These are phyloP conservation scores for Popillia japonica DNA, from an alignment of 1,140 invertebrate species.

Conservation along the genomic window DNA sequence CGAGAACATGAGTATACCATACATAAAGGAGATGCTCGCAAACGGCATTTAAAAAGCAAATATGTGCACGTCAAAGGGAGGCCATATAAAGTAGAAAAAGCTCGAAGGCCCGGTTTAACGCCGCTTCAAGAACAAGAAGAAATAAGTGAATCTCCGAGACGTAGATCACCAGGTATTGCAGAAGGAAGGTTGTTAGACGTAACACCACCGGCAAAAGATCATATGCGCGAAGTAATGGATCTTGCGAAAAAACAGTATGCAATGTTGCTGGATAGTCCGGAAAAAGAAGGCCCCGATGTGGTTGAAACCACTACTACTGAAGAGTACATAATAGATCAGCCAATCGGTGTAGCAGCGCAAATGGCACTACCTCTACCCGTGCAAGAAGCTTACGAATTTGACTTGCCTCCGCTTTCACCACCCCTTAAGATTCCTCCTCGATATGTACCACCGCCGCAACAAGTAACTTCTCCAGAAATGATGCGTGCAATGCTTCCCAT, in stretches of 20 bases:
- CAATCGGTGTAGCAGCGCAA: background rate
- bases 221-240: background rate
- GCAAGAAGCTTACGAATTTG: background rate
- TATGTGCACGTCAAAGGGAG: constrained; percentile 8
- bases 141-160: background rate
- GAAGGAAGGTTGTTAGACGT: background rate
- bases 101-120: background rate
- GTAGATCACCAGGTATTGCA: background rate
- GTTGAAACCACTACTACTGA: background rate
- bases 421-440: background rate
- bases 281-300: background rate
- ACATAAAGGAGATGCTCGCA: background rate
- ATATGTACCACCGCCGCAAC: constrained; percentile 10
- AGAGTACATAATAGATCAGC: background rate
- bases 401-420: background rate
- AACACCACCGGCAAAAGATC: background rate
- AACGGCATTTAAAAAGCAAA: constrained; percentile 22
- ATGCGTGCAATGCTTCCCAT: background rate
- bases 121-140: background rate
- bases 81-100: constrained; percentile 14
- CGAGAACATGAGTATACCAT: constrained; percentile 26
- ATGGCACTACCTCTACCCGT: background rate
- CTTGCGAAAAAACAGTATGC: background rate
- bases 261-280: constrained; percentile 29
- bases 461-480: background rate